A percentile compares a stretch with the other conserved stretches of the same genome.
phyloP scores from a whole-genome alignment of 2,888 invertebrate species.

The Tiliacea citrago region DNA sequence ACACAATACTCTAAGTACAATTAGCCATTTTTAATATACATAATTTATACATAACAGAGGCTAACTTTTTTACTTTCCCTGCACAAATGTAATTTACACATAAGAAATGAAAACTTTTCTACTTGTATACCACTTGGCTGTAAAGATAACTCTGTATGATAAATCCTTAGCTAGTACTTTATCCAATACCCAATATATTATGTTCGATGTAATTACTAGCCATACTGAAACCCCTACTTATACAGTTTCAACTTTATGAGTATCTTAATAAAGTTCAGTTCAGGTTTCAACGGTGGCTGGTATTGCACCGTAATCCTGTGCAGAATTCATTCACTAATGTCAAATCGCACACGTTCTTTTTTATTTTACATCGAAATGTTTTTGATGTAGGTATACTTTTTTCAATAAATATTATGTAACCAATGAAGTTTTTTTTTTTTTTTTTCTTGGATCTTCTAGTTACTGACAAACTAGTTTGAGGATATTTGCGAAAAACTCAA shows the following conservation, averaged over 20 bases:
- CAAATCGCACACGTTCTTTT: conserved; percentile 81
- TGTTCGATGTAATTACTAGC: conserved; percentile 41
- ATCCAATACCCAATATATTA: conserved; percentile 46
- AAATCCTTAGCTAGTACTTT: conserved; percentile 60
- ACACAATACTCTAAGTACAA: conserved; percentile 71
- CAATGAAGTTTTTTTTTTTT: conserved; percentile 68
- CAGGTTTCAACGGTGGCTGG: conserved; percentile 46
- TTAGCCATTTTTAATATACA: conserved; percentile 66
- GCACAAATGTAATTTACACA: conserved; percentile 61
- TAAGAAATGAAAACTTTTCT: conserved; percentile 53
- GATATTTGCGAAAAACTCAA: neutral
- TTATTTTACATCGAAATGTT: conserved; percentile 89
- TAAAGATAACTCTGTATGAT: conserved; percentile 69
- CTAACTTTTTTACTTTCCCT: conserved; percentile 65
- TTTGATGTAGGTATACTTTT: conserved; percentile 87
- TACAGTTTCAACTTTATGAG: conserved; percentile 27
- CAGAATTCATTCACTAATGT: conserved; percentile 63
- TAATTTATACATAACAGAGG: conserved; percentile 65
- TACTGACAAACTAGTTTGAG: neutral
- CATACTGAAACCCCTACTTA: conserved; percentile 21
- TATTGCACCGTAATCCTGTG: conserved; percentile 56
- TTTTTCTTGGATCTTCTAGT: neutral
- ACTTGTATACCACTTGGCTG: conserved; percentile 72
- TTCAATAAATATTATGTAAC: conserved; percentile 88
- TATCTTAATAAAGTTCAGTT: conserved; percentile 34